phyloP scores from a whole-genome alignment of 1,140 invertebrate genomes.

The Drosophila virilis region DNA sequence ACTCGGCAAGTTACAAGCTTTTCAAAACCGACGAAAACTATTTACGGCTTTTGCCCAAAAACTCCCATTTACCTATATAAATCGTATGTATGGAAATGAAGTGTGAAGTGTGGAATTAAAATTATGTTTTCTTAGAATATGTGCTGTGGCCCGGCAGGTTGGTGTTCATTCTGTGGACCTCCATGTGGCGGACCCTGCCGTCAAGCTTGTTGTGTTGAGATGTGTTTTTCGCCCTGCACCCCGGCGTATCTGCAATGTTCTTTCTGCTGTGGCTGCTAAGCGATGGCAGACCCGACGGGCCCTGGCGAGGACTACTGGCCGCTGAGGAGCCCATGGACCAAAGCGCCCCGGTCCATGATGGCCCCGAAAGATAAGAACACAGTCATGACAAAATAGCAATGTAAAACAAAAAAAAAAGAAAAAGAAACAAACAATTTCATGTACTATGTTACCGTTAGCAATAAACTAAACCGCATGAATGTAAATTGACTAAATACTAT shows the following conservation, averaged over 20 bases:
- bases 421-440: background rate
- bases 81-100: constrained; percentile 12
- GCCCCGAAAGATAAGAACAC: background rate
- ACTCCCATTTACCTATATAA: background rate
- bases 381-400: constrained; percentile 29
- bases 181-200: constrained; percentile 42
- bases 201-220: constrained; percentile 55
- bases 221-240: constrained; percentile 57
- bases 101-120: background rate
- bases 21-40: background rate
- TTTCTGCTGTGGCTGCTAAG: constrained; percentile 41
- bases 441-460: background rate
- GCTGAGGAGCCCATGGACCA: background rate
- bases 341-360: background rate
- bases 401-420: constrained; percentile 37
- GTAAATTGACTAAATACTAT: too few species aligned
- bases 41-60: constrained; percentile 1
- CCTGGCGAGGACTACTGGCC: background rate
- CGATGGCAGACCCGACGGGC: background rate
- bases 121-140: constrained; percentile 36
- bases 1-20: background rate
- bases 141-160: constrained; percentile 59
- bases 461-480: background rate
- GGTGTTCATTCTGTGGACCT: constrained; percentile 53
- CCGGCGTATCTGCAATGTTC: constrained; percentile 62